Conservation (phyloP, 2,888 invertebrate genomes). For the Achlya flavicornis region DNA sequence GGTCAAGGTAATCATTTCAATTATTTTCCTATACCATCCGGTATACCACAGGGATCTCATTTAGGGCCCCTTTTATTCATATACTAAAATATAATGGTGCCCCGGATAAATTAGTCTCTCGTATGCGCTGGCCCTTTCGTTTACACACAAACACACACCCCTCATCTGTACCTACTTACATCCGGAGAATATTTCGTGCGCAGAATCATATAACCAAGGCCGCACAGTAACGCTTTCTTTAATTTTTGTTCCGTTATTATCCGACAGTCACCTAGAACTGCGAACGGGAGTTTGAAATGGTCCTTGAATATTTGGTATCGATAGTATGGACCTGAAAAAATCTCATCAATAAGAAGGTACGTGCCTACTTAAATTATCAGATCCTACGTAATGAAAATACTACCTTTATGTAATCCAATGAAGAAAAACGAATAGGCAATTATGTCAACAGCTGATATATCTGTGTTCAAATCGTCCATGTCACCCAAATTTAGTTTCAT, state of each 20-base stretch:
- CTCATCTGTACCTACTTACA: constrained; percentile 37
- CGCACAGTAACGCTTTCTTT: constrained; percentile 84
- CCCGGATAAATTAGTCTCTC: no score
- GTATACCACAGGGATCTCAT: no score
- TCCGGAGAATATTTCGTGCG: constrained; percentile 83
- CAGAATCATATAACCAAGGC: constrained; percentile 79
- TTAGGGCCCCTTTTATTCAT: no score
- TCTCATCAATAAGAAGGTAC: neutral
- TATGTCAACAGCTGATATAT: constrained; percentile 84
- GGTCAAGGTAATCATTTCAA: no score
- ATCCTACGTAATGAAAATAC: constrained; percentile 13
- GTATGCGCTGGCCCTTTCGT: no score
- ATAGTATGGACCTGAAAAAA: constrained; percentile 90
- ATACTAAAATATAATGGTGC: no score
- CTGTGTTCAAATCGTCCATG: constrained; percentile 47
- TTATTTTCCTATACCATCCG: no score
- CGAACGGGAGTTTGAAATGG: constrained; percentile 84
- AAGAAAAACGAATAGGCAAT: constrained; percentile 92
- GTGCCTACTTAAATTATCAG: neutral
- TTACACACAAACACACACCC: no score
- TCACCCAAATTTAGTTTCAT: constrained; percentile 34
- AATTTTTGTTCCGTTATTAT: constrained; percentile 84
- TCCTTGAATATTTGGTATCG: constrained; percentile 90
- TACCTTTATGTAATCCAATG: constrained; percentile 93
- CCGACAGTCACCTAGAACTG: constrained; percentile 81